phyloP scores from a whole-genome alignment of 2,797 vertebrate species.

The Aeoliscus strigatus region DNA sequence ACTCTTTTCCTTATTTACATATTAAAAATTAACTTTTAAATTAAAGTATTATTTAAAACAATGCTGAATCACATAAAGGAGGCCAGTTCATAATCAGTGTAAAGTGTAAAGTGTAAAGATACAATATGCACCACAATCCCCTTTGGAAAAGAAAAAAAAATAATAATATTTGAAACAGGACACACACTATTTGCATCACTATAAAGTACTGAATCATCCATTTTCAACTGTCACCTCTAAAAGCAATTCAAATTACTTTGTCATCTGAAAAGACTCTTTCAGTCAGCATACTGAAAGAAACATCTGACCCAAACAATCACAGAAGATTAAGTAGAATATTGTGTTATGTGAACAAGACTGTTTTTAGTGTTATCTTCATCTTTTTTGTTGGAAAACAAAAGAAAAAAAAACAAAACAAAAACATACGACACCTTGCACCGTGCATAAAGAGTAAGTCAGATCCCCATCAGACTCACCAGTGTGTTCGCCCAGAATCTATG shows the following conservation, averaged over 20 bases:
- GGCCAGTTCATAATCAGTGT: too few relatives aligned
- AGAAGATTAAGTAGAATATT: background rate
- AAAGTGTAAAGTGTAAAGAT: too few relatives aligned
- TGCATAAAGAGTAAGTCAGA: conserved; percentile 36
- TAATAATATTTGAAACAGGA: too few relatives aligned
- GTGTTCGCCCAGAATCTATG: conserved; percentile 18
- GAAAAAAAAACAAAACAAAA: conserved; percentile 3
- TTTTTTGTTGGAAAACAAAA: conserved; percentile 5
- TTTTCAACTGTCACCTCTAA: background rate
- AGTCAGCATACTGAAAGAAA: background rate
- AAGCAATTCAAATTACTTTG: background rate
- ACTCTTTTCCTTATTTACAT: too few relatives aligned
- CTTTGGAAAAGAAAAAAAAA: too few relatives aligned
- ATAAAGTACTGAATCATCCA: too few relatives aligned
- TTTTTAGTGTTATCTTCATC: conserved; percentile 4
- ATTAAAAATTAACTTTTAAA: too few relatives aligned
- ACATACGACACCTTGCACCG: conserved; percentile 12
- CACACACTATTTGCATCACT: too few relatives aligned
- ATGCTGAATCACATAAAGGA: too few relatives aligned
- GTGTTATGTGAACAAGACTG: conserved; percentile 10
- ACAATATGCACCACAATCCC: too few relatives aligned
- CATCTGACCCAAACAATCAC: background rate
- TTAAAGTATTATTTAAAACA: too few relatives aligned
- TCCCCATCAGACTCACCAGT: conserved; percentile 24
- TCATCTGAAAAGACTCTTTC: background rate